These are phyloP conservation scores for Nesometra sesokonis DNA, from an alignment of 35 echinoderm and acorn worm species.

Conservation along the genomic window DNA sequence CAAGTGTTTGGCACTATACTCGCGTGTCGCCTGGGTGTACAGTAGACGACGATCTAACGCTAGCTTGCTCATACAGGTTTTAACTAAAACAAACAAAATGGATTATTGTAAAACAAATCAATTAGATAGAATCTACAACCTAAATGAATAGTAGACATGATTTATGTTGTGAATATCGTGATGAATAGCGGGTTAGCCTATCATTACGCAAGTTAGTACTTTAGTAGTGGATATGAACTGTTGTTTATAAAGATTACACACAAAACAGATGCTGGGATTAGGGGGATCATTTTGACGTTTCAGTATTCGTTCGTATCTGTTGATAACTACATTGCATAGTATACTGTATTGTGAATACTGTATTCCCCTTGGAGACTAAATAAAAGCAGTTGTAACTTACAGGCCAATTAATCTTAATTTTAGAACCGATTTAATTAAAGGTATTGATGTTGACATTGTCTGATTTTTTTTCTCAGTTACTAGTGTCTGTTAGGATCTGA, in stretches of 20 bases:
- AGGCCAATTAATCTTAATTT: background rate
- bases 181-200: background rate
- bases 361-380: background rate
- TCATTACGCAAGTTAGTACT: background rate
- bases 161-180: background rate
- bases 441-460: too few species aligned
- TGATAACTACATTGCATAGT: background rate
- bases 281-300: background rate
- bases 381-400: background rate
- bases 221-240: background rate
- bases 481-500: background rate
- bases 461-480: background rate
- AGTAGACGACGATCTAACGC: too few species aligned
- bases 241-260: background rate
- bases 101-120: background rate
- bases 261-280: background rate
- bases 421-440: background rate
- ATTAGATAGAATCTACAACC: background rate
- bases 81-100: background rate
- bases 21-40: too few species aligned
- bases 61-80: background rate
- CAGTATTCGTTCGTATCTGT: background rate
- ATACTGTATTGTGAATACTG: background rate
- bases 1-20: background rate
- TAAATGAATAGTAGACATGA: background rate